phyloP scores from a whole-genome alignment of 2,797 vertebrate species.

The Eulemur coronatus region DNA sequence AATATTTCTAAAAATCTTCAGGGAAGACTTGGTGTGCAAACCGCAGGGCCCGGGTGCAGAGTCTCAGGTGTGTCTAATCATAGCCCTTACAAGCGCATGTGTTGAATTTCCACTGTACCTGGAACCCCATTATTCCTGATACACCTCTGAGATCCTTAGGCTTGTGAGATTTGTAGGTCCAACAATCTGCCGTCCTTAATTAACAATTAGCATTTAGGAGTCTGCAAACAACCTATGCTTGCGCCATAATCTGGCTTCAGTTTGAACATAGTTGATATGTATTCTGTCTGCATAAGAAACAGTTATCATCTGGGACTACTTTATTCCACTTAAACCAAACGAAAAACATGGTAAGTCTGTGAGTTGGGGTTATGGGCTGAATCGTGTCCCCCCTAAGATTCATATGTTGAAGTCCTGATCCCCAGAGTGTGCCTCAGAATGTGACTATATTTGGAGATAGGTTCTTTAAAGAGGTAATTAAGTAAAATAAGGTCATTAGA shows the following conservation, averaged over 20 bases:
- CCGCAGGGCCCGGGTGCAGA: not conserved
- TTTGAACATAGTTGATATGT: not conserved
- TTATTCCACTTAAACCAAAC: slow-evolving; percentile 4
- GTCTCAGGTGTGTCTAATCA: not conserved
- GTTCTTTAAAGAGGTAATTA: not conserved
- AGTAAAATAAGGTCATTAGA: not conserved
- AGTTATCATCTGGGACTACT: not conserved
- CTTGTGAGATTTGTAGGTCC: not conserved
- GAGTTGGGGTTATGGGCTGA: not conserved
- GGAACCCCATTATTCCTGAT: not conserved
- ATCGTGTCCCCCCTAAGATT: not conserved
- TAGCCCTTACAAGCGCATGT: not conserved
- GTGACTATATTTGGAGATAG: not conserved
- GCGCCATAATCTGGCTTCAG: not conserved
- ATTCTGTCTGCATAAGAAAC: not conserved
- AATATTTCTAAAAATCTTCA: not conserved
- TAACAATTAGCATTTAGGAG: not conserved
- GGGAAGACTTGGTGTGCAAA: not conserved
- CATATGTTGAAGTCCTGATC: not conserved
- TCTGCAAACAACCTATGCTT: not conserved
- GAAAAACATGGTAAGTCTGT: not conserved
- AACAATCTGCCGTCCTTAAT: not conserved
- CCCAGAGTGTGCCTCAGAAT: not conserved
- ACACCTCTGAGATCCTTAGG: not conserved
- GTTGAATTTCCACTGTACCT: not conserved